Evolutionary conservation across 2,888 invertebrate species (phyloP).

Genomic region (Brenthis ino): DNA sequence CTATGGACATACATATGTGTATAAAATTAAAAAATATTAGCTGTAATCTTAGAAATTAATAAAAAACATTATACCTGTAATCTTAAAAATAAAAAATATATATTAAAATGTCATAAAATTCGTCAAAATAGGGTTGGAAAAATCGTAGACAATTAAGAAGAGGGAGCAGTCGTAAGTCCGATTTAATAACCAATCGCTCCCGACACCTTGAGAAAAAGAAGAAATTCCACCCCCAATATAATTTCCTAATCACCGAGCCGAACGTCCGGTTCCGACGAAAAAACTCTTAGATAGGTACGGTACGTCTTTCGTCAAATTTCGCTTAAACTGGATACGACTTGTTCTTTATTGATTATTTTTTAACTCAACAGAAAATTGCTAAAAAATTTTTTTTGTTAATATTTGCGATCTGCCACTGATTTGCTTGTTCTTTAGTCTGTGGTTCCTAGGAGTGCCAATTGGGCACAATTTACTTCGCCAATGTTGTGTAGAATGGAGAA

Average conservation of each 20-base stretch:
- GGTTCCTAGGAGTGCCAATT: no score
- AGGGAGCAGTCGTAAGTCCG: constrained; percentile 65
- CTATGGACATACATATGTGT: no score
- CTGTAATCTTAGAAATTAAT: not conserved
- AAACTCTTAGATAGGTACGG: constrained; percentile 62
- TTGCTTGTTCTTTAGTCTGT: no score
- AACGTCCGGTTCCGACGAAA: constrained; percentile 75
- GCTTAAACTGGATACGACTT: constrained; percentile 58
- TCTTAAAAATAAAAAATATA: not conserved
- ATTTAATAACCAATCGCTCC: constrained; percentile 78
- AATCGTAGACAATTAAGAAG: constrained; percentile 65
- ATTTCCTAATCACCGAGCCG: constrained; percentile 79
- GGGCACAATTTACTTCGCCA: no score
- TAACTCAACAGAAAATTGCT: not conserved
- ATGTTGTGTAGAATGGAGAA: no score
- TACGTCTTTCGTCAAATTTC: constrained; percentile 55
- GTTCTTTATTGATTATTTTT: not conserved
- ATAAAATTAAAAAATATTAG: not conserved
- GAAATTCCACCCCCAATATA: constrained; percentile 72
- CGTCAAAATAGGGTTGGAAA: constrained; percentile 42
- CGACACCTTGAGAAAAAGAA: constrained; percentile 68
- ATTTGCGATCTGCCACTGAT: not conserved
- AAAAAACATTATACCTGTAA: not conserved
- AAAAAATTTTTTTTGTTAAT: not conserved
- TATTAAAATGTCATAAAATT: not conserved